Evolutionary conservation across 2,797 vertebrate species (phyloP).

Genomic region (Betta splendens): DNA sequence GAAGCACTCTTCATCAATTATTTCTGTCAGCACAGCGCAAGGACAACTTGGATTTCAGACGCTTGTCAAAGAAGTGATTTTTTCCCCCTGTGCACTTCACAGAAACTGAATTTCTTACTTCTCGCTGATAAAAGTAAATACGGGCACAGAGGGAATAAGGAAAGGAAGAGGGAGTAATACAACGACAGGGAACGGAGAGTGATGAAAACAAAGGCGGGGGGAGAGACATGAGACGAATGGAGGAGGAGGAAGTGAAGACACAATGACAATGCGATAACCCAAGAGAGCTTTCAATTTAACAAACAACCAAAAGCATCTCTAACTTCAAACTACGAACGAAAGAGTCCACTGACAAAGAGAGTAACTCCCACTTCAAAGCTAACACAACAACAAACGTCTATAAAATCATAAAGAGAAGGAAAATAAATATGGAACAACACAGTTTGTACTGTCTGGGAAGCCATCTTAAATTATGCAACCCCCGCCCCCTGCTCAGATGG

Average conservation of each 20-base stretch:
- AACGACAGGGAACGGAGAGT: conserved; percentile 33
- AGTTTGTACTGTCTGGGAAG: conserved; percentile 10
- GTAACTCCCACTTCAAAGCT: conserved; percentile 16
- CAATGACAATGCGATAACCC: conserved; percentile 17
- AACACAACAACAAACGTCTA: conserved; percentile 28
- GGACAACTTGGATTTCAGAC: conserved; percentile 53
- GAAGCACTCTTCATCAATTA: conserved; percentile 70
- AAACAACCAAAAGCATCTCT: conserved; percentile 26
- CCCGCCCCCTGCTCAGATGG: conserved; percentile 20
- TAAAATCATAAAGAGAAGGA: conserved; percentile 18
- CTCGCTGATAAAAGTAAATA: conserved; percentile 40
- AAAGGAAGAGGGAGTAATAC: conserved; percentile 13
- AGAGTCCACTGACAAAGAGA: conserved; percentile 17
- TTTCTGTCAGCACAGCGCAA: conserved; percentile 48
- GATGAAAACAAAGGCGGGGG: conserved; percentile 26
- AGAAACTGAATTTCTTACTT: conserved; percentile 43
- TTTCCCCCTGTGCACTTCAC: conserved; percentile 34
- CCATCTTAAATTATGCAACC: conserved; percentile 42
- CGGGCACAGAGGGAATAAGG: conserved; percentile 7
- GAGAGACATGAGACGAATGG: conserved; percentile 14
- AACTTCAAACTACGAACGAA: conserved; percentile 25
- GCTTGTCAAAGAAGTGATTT: conserved; percentile 47
- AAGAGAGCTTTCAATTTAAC: conserved; percentile 9
- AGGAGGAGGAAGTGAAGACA: conserved; percentile 18
- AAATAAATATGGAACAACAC: conserved; percentile 6